These are phyloP conservation scores for Cardiocondyla obscurior DNA, from an alignment of 1,140 invertebrate species.

Conservation along the genomic window DNA sequence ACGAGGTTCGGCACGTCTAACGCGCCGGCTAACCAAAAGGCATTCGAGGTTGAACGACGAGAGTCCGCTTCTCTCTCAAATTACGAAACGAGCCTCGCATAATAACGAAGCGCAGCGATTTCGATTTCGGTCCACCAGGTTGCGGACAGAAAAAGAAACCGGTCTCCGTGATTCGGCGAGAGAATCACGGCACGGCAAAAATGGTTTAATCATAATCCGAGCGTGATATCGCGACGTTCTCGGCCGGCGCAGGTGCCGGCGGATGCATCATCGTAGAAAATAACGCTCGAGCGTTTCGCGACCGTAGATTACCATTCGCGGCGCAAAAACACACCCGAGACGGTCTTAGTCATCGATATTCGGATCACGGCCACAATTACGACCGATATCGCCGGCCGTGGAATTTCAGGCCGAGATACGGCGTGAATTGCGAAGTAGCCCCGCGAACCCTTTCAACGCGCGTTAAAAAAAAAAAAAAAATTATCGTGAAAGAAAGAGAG, in stretches of 20 bases:
- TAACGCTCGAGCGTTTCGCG: conserved; percentile 39
- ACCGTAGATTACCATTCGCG: conserved; percentile 25
- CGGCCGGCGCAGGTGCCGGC: conserved; percentile 32
- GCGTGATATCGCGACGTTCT: not conserved
- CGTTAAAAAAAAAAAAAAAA: not conserved
- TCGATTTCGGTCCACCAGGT: conserved; percentile 11
- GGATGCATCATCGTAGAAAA: conserved; percentile 49
- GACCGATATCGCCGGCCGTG: conserved; percentile 71
- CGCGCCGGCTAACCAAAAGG: not conserved
- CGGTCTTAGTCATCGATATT: conserved; percentile 71
- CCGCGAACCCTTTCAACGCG: not conserved
- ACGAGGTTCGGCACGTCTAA: not conserved
- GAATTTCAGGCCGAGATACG: conserved; percentile 66
- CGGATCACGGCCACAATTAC: conserved; percentile 76
- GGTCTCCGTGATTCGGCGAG: conserved; percentile 31
- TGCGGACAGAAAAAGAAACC: conserved; percentile 35
- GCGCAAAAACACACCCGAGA: conserved; percentile 57
- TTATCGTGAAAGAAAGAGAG: not conserved
- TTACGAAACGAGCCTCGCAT: conserved; percentile 47
- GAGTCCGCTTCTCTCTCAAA: conserved; percentile 16
- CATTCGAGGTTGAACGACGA: conserved; percentile 28
- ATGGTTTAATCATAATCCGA: conserved; percentile 21
- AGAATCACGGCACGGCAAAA: not conserved
- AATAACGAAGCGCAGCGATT: conserved; percentile 15
- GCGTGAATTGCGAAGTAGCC: conserved; percentile 16